A percentile compares a stretch with the other conserved stretches of the same genome.
Evolutionary conservation across 1,140 invertebrate species (phyloP).

Genomic region (Eumaeus atala): DNA sequence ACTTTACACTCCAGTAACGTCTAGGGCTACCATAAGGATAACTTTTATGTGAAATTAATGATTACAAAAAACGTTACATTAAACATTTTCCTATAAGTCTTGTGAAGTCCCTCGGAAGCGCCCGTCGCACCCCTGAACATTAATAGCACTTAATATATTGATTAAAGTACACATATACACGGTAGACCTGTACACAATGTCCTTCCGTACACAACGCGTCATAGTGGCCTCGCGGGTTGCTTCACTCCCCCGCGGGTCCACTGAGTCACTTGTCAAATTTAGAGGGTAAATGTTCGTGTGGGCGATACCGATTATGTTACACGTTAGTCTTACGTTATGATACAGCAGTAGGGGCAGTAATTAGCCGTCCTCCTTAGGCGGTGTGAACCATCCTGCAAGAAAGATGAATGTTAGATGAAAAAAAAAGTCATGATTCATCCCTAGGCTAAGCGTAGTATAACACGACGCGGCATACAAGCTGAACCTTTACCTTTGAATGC

Average conservation of each 20-base stretch:
- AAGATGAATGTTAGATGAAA: conserved; percentile 8
- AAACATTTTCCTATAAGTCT: conserved; percentile 71
- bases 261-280: conserved; percentile 45
- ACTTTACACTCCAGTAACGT: conserved; percentile 68
- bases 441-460: too few relatives aligned
- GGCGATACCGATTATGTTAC: conserved; percentile 45
- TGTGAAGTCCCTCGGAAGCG: conserved; percentile 57
- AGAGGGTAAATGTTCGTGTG: conserved; percentile 32
- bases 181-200: conserved; percentile 36
- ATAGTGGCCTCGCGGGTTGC: conserved; percentile 34
- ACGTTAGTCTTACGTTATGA: conserved; percentile 47
- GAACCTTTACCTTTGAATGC: too few relatives aligned
- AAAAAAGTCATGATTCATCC: too few relatives aligned
- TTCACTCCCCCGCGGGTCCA: conserved; percentile 33
- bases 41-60: conserved; percentile 65
- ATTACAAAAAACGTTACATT: conserved; percentile 73
- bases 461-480: too few relatives aligned
- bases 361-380: conserved; percentile 92
- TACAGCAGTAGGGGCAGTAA: conserved; percentile 26
- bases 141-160: conserved; percentile 58
- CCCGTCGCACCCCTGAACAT: conserved; percentile 49
- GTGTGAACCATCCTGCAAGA: conserved; percentile 87
- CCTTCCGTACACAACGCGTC: conserved; percentile 33
- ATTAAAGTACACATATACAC: conserved; percentile 52
- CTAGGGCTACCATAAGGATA: conserved; percentile 66